Percentiles rank a stretch among this genome's conserved stretches.
Conservation (phyloP, 1,140 invertebrate genomes). For the Drosophila takahashii region DNA sequence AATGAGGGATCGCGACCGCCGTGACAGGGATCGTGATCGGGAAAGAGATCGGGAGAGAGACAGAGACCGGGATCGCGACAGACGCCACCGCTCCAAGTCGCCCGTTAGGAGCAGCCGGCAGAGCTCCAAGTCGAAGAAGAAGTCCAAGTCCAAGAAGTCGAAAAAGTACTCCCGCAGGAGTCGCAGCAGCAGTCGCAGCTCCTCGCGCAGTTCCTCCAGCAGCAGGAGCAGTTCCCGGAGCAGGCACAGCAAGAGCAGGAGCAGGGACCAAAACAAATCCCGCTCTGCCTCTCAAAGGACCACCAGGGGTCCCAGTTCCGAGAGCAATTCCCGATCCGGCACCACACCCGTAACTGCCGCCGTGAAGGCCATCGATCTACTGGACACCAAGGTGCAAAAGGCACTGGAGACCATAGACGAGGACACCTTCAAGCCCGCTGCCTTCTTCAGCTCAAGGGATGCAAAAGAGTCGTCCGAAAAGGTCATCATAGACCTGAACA, state of each 20-base stretch:
- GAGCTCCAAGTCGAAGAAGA: constrained; percentile 72
- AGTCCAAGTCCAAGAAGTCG: constrained; percentile 75
- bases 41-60: constrained; percentile 56
- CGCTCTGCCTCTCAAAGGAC: constrained; percentile 59
- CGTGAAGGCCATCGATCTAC: constrained; percentile 64
- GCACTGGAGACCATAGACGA: constrained; percentile 77
- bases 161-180: constrained; percentile 73
- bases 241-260: constrained; percentile 65
- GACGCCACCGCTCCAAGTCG: constrained; percentile 71
- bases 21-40: constrained; percentile 58
- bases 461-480: constrained; percentile 58
- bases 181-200: constrained; percentile 70
- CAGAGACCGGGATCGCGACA: constrained; percentile 53
- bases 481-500: constrained; percentile 76
- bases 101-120: constrained; percentile 50
- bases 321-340: constrained; percentile 47
- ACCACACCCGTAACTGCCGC: constrained; percentile 12
- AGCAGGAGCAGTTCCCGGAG: constrained; percentile 66
- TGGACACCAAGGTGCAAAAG: constrained; percentile 69
- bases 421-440: constrained; percentile 64
- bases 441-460: constrained; percentile 71
- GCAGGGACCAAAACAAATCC: constrained; percentile 61
- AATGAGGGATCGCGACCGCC: constrained; percentile 54
- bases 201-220: constrained; percentile 57
- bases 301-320: constrained; percentile 61